phyloP scores from a whole-genome alignment of 92 coral and sea anemone genomes.

The Isaurus tuberculatus region DNA sequence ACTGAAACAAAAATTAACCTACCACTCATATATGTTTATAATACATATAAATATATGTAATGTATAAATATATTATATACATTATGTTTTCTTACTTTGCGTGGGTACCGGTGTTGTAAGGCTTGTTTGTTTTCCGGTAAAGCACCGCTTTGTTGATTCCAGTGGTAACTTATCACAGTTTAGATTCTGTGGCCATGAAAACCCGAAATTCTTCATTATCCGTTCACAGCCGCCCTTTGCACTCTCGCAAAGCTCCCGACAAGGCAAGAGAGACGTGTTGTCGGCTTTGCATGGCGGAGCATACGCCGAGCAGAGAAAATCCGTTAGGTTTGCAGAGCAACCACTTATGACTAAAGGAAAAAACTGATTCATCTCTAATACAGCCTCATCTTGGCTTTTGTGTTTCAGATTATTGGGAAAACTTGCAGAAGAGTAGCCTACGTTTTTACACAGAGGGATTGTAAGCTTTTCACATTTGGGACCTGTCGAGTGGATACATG shows the following conservation, averaged over 20 bases:
- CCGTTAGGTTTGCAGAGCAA: conserved; percentile 8
- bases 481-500: background rate
- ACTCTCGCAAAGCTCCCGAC: conserved; percentile 38
- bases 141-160: conserved; percentile 29
- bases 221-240: conserved; percentile 9
- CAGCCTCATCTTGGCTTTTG: background rate
- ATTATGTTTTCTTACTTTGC: background rate
- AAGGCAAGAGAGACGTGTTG: background rate
- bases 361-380: background rate
- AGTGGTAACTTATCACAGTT: conserved; percentile 15
- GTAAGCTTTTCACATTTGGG: background rate
- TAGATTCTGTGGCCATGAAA: conserved; percentile 3
- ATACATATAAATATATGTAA: no score
- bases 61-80: no score
- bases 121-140: background rate
- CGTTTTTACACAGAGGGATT: background rate
- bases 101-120: background rate
- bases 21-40: no score
- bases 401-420: background rate
- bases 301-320: conserved; percentile 18
- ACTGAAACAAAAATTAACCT: no score
- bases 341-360: background rate
- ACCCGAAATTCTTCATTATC: background rate
- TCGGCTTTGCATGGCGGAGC: conserved; percentile 30
- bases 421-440: background rate